Evolutionary conservation across 2,797 vertebrate species (phyloP).

Genomic region (Hipposideros larvatus): DNA sequence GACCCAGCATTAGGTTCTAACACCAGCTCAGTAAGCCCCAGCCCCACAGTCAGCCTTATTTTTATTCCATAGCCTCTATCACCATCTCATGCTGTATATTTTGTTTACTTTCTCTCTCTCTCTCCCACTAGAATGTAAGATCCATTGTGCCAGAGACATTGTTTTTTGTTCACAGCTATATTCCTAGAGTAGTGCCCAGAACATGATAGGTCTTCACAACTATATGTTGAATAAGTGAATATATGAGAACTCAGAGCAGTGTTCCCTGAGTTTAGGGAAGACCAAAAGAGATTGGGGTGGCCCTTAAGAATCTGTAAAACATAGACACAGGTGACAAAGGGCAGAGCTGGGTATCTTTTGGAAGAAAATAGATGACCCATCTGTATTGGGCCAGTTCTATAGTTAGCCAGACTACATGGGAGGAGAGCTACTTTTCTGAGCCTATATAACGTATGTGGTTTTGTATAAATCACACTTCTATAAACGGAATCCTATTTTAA

Average conservation of each 20-base stretch:
- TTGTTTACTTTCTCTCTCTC: not conserved
- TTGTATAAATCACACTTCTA: conserved; percentile 75
- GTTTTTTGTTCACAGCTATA: not conserved
- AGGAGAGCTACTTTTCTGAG: conserved; percentile 56
- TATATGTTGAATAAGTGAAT: not conserved
- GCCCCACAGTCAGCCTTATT: not conserved
- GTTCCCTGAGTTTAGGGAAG: not conserved
- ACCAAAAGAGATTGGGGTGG: not conserved
- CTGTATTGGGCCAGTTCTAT: not conserved
- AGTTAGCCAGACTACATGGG: conserved; percentile 18
- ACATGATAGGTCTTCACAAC: not conserved
- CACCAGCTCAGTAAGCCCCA: not conserved
- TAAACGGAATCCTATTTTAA: conserved; percentile 76
- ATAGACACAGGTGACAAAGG: not conserved
- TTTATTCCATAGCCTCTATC: not conserved
- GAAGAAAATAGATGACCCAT: conserved; percentile 50
- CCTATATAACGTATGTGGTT: conserved; percentile 73
- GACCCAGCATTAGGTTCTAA: not conserved
- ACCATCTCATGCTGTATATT: not conserved
- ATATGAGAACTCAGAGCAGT: not conserved
- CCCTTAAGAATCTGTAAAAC: not conserved
- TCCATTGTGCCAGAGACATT: not conserved
- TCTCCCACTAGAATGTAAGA: too few species aligned
- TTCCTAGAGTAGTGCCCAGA: not conserved
- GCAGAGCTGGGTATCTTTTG: not conserved